Base-by-base conservation (phyloP, 2,113 vertebrate genomes). In the Corydoras sp. region DNA sequence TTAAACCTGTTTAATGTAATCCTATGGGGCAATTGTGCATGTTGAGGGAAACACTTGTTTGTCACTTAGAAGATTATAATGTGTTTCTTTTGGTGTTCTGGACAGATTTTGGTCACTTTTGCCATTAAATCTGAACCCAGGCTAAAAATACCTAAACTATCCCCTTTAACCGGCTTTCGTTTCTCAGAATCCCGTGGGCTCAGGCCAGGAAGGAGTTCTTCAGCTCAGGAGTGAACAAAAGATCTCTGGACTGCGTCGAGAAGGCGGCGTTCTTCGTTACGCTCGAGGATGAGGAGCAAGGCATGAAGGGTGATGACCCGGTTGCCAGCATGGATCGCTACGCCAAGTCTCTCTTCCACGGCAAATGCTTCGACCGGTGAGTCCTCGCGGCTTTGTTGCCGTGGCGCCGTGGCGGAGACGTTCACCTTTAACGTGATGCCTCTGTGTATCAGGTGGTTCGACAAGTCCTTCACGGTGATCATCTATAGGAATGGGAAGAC, bases 341-440 rank as follows among this genome's bases (percentile, higher is more conserved):
- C 0, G 91, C 92, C 15, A 93, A 93, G 18, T 87, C 88, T 15
- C 80, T 96, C 69, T 77, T 96, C 76, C 92, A 93, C 0, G 93
- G 94, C n/a, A 88, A 85, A 10, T 94, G 92, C 71, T 90, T 93
- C 2, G 92, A 95, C 87, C 92, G 94, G 94, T 92, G 72, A 77
- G 85, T 24, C 18, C 18, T 24, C 8, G 14, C 12, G 53, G 53
- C 53, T 55, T 10, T 13, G 53, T 55, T 14, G 6, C 18, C 35
- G 50, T 71, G 14, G 9, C 54, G 18, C 18, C 18, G 18, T 24
- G 18, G 18, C 2, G 18, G 18, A 24, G 18, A 24, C 18, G 18
- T 24, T 24, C 18, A 24, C 18, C 18, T n/a, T n/a, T 24, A 24
- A 24, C 18, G 2, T 24, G 18, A 24, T 24, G 18, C 18, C 18